Evolutionary conservation across 2,888 invertebrate species (phyloP).

Genomic region (Lepidocyrtoides sp.): DNA sequence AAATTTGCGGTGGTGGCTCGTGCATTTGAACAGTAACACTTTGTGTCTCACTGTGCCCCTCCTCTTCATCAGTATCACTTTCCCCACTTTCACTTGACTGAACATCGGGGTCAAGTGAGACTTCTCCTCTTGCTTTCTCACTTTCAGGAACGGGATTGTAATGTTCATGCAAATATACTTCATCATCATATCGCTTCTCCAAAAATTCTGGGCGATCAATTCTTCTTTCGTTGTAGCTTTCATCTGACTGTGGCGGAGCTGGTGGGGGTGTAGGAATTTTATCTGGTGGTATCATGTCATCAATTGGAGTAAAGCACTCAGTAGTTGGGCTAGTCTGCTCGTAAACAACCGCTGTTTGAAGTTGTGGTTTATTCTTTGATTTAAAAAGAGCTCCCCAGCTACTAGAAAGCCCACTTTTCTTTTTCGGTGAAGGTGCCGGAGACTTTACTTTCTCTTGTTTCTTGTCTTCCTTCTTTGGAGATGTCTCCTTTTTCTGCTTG

Average conservation of each 20-base stretch:
- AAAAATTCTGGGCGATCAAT: conserved; percentile 50
- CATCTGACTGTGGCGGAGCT: background rate
- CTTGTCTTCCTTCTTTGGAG: background rate
- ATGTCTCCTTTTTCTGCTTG: background rate
- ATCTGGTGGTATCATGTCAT: conserved; percentile 62
- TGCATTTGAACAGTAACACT: conserved; percentile 44
- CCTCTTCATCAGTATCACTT: conserved; percentile 47
- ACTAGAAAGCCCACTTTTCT: background rate
- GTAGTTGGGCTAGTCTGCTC: background rate
- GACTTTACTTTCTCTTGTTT: background rate
- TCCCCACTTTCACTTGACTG: conserved; percentile 39
- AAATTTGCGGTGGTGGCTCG: background rate
- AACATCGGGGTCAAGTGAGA: conserved; percentile 3
- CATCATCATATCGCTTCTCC: background rate
- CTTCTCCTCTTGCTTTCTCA: background rate
- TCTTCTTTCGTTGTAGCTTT: conserved; percentile 37
- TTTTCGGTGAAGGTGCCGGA: background rate
- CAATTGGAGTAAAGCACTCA: conserved; percentile 59
- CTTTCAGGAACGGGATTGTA: background rate
- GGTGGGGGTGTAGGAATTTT: conserved; percentile 63
- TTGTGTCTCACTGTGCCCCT: background rate
- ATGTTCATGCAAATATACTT: no score
- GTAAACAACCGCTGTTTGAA: background rate
- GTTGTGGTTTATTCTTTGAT: conserved; percentile 36
- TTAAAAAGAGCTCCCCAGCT: conserved; percentile 47